Evolutionary conservation across 1,140 invertebrate species (phyloP).

Genomic region (Calephelis virginiensis): DNA sequence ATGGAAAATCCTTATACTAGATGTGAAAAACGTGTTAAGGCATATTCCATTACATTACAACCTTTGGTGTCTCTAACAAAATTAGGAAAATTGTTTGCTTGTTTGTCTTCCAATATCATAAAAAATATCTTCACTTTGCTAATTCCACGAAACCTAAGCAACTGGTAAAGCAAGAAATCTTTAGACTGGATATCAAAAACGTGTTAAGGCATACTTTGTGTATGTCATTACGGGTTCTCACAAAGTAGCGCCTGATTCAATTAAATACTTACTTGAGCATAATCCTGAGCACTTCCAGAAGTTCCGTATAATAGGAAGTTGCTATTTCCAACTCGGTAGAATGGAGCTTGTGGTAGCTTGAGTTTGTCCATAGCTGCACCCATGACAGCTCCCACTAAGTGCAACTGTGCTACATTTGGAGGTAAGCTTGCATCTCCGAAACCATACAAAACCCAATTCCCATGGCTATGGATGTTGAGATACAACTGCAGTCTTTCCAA

Average conservation of each 20-base stretch:
- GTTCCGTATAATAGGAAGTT: slow-evolving; percentile 77
- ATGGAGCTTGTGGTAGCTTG: slow-evolving; percentile 44
- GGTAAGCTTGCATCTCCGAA: slow-evolving; percentile 78
- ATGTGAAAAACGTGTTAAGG: no score
- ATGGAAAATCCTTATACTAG: no score
- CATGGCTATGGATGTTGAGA: slow-evolving; percentile 55
- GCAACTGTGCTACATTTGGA: slow-evolving; percentile 69
- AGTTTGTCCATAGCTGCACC: slow-evolving; percentile 63
- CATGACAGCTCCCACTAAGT: slow-evolving; percentile 46
- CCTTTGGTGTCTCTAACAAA: no score
- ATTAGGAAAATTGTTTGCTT: no score
- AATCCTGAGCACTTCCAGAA: slow-evolving; percentile 81
- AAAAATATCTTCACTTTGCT: no score
- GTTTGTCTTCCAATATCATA: no score
- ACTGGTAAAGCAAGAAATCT: no score
- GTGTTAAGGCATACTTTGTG: accelerated
- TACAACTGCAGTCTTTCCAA: slow-evolving; percentile 48
- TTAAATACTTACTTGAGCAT: slow-evolving; percentile 56
- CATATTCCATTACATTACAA: no score
- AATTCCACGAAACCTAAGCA: no score
- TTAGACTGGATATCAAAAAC: no score
- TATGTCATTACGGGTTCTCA: no score
- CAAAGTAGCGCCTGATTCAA: no score
- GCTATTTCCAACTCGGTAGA: slow-evolving; percentile 81
- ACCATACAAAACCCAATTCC: slow-evolving; percentile 78